Evolutionary conservation across 2,888 invertebrate genomes (phyloP), one percentile per base, ranked within the genome.

Genomic region (Cryptus viduatorius): DNA sequence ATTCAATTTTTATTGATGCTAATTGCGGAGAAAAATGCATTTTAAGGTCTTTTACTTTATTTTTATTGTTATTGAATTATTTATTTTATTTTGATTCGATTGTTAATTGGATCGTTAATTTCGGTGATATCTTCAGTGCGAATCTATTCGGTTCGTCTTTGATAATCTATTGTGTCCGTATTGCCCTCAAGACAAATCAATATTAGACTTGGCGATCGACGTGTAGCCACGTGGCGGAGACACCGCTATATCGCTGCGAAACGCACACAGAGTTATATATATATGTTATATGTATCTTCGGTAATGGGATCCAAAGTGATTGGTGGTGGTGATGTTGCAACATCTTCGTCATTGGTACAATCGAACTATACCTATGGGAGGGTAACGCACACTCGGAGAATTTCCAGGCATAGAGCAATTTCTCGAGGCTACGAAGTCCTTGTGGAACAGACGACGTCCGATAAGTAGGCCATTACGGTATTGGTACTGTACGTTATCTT

Each of bases 401-500:
- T 72, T 61, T 82, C 59, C 72, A 75, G 12, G 12, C n/a, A 50
- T 31, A 16, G 10, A 61, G 44, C 46, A 10, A 75, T 75, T 79
- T 24, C 64, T 79, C 61, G 31, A 37, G 83, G 65, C 16, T 46
- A 44, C 64, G 53, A 77, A 82, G 72, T 73, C 44, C 71, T 24
- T 67, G 29, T 71, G 56, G 50, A 50, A 65, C 69, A 68, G 68
- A 61, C 67, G 80, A 77, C 72, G 46, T 65, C 65, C 72, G 80
- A 83, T 83, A 83, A 83, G 72, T 68, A 80, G 80, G 72, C 71
- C 80, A 73, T 85, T 83, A 77, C 77, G 69, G 67, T 77, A 83
- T 83, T 72, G 77, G 19, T 68, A 75, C 67, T 46, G 19, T 53
- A 81, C 59, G 69, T 65, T 86, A 81, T 84, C 78, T 81, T 81